Percentiles rank a stretch among this genome's conserved stretches.
Conservation (phyloP, 2,888 invertebrate genomes). For the Erpobdella octoculata region DNA sequence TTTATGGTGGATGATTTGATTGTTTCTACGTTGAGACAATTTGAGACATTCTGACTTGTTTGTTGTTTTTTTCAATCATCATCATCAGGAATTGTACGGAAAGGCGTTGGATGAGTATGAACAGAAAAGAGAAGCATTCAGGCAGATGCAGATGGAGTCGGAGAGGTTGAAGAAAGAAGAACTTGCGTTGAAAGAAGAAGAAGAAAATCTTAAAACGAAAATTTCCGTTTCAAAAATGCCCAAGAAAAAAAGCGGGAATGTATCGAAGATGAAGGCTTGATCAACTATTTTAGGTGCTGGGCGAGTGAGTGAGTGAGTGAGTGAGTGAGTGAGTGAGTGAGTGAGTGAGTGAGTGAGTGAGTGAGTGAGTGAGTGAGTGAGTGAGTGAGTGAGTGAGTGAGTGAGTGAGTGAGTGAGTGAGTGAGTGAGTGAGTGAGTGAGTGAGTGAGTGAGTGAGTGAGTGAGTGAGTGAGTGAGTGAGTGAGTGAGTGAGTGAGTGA, state of each 20-base stretch:
- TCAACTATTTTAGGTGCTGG: too few species aligned
- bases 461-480: too few species aligned
- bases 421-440: too few species aligned
- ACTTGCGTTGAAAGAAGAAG: background rate
- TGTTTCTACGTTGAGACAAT: too few species aligned
- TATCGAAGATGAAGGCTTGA: background rate
- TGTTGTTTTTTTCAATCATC: background rate
- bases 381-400: slow-evolving; percentile 17
- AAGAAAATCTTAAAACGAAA: too few species aligned
- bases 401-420: background rate
- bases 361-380: slow-evolving; percentile 19
- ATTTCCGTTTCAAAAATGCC: background rate
- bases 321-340: slow-evolving; percentile 18
- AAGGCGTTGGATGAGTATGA: background rate
- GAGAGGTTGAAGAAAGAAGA: background rate
- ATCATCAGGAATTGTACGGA: background rate
- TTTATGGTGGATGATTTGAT: background rate
- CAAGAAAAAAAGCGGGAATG: background rate
- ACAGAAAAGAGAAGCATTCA: background rate
- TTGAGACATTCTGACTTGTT: too few species aligned
- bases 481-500: too few species aligned
- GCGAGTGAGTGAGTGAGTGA: background rate
- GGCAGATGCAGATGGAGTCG: background rate
- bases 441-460: too few species aligned
- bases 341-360: slow-evolving; percentile 19